Evolutionary conservation across 1,140 invertebrate genomes (phyloP), one percentile per base, ranked within the genome.

Genomic region (Nilaparvata lugens): DNA sequence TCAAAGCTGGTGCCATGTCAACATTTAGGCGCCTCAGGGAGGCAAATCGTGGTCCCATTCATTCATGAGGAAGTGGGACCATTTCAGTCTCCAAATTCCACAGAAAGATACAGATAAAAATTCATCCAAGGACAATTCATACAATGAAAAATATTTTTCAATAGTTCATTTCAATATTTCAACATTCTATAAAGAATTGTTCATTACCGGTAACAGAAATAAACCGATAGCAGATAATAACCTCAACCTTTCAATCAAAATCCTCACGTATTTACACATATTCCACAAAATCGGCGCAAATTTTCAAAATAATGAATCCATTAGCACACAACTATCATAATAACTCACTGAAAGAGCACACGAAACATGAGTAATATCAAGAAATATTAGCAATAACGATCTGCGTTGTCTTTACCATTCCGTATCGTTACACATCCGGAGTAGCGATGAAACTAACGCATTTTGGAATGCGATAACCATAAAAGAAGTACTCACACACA

Each of bases 1-100:
- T 85, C 75, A 85, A 76, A 77, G 83, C 83, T 75, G 83, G 83
- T 75, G 83, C 83, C 83, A 86, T 86, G 76, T 81, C 83, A 81
- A 77, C 80, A 74, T 79, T 73, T 77, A 78, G 76, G 74, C 77
- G 79, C 78, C 78, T 69, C 66, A 62, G 56, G 19, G 67, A 69
- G 67, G 67, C 69, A 66, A 54, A 40, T 54, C 63, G 66, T 64
- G 66, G 58, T 70, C 70, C 69, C 69, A 70, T 66, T 70, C 68
- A 70, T 69, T 65, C 68, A 70, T 70, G 21, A 23, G 45, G 45
- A 48, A 2, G 21, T 48, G 21, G 11, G 16, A 23, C 45, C 45
- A 48, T 48, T 48, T 19, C 21, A 48, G 16, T 19, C 45, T 48
- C 45, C 16, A 48, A 48, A 48, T 23, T 48, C 18, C 1, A 14